These are phyloP conservation scores for Trissolcus basalis DNA, from an alignment of 1,140 invertebrate species.

Conservation along the genomic window DNA sequence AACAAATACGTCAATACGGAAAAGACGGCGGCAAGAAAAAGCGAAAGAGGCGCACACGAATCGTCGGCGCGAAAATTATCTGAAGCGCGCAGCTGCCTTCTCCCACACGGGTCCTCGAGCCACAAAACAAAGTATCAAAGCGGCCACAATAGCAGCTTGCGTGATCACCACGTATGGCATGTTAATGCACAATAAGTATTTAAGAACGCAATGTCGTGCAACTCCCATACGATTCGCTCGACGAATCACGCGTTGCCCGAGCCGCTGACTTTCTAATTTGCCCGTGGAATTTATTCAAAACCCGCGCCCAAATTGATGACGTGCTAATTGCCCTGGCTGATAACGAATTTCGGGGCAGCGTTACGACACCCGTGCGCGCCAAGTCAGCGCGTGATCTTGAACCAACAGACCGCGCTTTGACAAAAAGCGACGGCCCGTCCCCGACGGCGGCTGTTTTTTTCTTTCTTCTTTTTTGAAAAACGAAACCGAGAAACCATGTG, in stretches of 20 bases:
- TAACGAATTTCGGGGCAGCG: not conserved
- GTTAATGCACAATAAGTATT: constrained; percentile 73
- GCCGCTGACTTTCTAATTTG: constrained; percentile 35
- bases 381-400: not conserved
- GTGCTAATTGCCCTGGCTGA: constrained; percentile 18
- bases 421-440: constrained; percentile 3
- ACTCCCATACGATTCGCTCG: constrained; percentile 35
- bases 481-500: constrained; percentile 10
- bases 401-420: constrained; percentile 20
- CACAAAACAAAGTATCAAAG: constrained; percentile 63
- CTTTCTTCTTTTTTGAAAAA: too few relatives aligned
- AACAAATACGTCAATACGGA: constrained; percentile 36
- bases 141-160: constrained; percentile 65
- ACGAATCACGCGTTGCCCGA: constrained; percentile 49
- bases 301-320: constrained; percentile 35
- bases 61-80: constrained; percentile 62
- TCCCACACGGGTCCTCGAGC: constrained; percentile 67
- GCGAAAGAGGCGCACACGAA: constrained; percentile 51
- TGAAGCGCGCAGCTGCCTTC: constrained; percentile 68
- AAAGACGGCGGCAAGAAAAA: constrained; percentile 38
- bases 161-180: constrained; percentile 71
- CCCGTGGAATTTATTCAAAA: constrained; percentile 41
- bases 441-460: too few relatives aligned
- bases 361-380: constrained; percentile 6
- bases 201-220: constrained; percentile 62